phyloP scores from a whole-genome alignment of 1,140 invertebrate genomes.

The Amyelois transitella region DNA sequence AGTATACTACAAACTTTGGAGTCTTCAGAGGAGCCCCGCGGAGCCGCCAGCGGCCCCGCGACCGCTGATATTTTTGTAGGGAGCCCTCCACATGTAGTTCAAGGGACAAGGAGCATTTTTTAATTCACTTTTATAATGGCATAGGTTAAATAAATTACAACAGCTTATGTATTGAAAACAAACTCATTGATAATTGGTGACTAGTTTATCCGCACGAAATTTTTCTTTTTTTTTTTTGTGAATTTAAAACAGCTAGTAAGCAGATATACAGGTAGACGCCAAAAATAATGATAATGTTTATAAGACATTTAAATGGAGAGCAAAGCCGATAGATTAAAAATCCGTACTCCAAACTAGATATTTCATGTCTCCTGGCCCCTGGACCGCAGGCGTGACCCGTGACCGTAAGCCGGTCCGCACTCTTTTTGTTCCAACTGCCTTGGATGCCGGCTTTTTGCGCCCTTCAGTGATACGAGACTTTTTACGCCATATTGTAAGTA shows the following conservation, averaged over 20 bases:
- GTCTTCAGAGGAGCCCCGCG: background rate
- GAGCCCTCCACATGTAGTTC: background rate
- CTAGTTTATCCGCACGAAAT: too few species aligned
- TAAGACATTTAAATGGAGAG: too few species aligned
- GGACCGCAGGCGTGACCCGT: background rate
- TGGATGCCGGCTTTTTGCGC: background rate
- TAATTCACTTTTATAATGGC: too few species aligned
- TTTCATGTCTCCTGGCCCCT: background rate
- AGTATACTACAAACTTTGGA: background rate
- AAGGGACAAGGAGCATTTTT: background rate
- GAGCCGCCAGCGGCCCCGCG: background rate
- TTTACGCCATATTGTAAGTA: background rate
- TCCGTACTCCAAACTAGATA: background rate
- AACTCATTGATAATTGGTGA: too few species aligned
- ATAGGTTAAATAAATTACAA: too few species aligned
- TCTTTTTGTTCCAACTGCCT: background rate
- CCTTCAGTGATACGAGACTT: background rate
- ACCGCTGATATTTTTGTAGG: background rate
- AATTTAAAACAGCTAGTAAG: too few species aligned
- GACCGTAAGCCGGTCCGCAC: background rate
- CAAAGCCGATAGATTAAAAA: background rate
- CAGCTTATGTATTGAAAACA: too few species aligned
- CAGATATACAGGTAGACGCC: too few species aligned
- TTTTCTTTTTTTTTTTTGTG: too few species aligned
- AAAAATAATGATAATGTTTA: too few species aligned